Evolutionary conservation across 1,140 invertebrate genomes (phyloP).

Genomic region (Coenobita brevimanus): DNA sequence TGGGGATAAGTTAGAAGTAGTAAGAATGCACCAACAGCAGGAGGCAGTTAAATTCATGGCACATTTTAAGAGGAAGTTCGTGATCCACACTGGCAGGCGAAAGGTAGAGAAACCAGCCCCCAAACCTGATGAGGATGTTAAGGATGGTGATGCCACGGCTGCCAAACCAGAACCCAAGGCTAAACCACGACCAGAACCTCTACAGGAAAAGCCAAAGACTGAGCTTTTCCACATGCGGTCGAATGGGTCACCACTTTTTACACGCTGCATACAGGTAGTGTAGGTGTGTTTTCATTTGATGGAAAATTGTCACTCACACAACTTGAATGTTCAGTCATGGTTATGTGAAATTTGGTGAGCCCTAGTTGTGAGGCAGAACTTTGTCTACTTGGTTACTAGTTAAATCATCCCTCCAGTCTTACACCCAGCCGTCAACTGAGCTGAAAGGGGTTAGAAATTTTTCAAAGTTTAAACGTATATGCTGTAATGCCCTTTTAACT

Average conservation of each 20-base stretch:
- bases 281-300: too few species aligned
- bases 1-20: conserved; percentile 95
- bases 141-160: conserved; percentile 3
- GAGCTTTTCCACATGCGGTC: conserved; percentile 97
- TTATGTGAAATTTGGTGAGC: too few species aligned
- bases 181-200: conserved; percentile 75
- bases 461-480: too few species aligned
- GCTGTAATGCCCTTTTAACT: too few species aligned
- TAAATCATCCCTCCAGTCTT: too few species aligned
- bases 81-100: conserved; percentile 93
- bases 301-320: too few species aligned
- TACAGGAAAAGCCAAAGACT: conserved; percentile 73
- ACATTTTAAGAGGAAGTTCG: conserved; percentile 96
- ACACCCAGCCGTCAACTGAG: too few species aligned
- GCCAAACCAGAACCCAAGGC: conserved; percentile 74
- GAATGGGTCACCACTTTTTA: conserved; percentile 95
- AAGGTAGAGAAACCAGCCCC: conserved; percentile 51
- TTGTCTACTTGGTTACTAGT: too few species aligned
- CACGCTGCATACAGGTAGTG: conserved; percentile 92
- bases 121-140: conserved; percentile 27
- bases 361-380: too few species aligned
- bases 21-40: conserved; percentile 98
- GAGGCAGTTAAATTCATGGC: conserved; percentile 99
- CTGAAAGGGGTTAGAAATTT: too few species aligned
- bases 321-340: too few species aligned